phyloP scores from a whole-genome alignment of 2,113 vertebrate genomes.

The Menidia beryllina region DNA sequence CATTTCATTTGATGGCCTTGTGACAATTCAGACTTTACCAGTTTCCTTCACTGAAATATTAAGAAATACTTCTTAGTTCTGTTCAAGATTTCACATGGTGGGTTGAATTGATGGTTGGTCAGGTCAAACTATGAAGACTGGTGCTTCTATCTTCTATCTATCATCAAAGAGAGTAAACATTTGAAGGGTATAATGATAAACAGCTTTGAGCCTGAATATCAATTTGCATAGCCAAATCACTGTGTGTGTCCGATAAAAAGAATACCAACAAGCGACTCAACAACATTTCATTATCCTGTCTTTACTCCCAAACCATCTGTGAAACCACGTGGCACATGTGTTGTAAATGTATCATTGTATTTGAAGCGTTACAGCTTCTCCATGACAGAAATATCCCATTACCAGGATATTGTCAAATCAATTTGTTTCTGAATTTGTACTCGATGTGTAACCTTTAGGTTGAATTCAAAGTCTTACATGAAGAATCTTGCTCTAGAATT shows the following conservation, averaged over 20 bases:
- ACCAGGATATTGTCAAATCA: constrained; percentile 4
- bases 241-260: no score
- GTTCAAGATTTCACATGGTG: not conserved
- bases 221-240: not conserved
- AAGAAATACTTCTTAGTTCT: not conserved
- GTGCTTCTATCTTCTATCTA: not conserved
- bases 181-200: not conserved
- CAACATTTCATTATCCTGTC: not conserved
- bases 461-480: not conserved
- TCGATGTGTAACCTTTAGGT: not conserved
- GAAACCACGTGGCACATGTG: constrained; percentile 29
- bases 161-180: not conserved
- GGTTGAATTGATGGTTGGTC: not conserved
- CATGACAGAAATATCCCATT: constrained; percentile 1
- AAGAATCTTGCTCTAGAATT: not conserved
- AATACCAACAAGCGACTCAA: not conserved
- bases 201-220: not conserved
- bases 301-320: constrained; percentile 14
- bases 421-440: not conserved
- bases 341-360: not conserved
- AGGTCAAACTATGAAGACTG: no score
- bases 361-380: constrained; percentile 28
- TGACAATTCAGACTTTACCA: no score
- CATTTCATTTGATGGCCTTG: no score
- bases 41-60: not conserved